Evolutionary conservation across 2,113 vertebrate genomes (phyloP).

Genomic region (Aegithalos caudatus): DNA sequence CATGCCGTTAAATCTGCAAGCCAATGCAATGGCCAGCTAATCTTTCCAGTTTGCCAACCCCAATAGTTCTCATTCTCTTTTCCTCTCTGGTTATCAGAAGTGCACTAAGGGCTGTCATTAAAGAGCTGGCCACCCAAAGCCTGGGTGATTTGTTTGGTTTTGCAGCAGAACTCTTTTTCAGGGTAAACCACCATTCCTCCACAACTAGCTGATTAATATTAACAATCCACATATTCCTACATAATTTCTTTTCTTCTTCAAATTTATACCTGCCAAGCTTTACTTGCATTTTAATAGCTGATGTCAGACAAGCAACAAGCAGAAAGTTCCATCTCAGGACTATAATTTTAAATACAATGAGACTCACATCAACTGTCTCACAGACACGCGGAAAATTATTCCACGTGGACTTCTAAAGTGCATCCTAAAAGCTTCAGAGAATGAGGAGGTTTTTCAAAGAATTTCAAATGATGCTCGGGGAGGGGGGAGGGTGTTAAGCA

Average conservation of each 20-base stretch:
- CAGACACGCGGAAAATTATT: constrained; percentile 74
- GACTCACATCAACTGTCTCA: constrained; percentile 74
- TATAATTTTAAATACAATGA: constrained; percentile 87
- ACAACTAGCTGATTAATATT: constrained; percentile 56
- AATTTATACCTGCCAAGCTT: constrained; percentile 84
- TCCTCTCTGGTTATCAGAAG: background rate
- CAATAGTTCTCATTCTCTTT: background rate
- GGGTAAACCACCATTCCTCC: background rate
- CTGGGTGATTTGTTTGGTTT: background rate
- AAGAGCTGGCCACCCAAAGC: background rate
- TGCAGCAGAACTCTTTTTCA: background rate
- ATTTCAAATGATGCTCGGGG: constrained; percentile 61
- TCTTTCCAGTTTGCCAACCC: background rate
- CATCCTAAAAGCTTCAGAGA: constrained; percentile 77
- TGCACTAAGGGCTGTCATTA: background rate
- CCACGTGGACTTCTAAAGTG: constrained; percentile 79
- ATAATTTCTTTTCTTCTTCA: constrained; percentile 79
- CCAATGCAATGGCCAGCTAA: background rate
- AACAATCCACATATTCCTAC: constrained; percentile 66
- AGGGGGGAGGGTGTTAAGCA: background rate
- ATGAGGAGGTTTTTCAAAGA: constrained; percentile 59
- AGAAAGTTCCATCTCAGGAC: constrained; percentile 76
- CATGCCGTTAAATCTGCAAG: background rate
- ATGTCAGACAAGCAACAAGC: constrained; percentile 76
- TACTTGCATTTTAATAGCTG: constrained; percentile 79